Evolutionary conservation across 2,113 vertebrate species (phyloP).

Genomic region (Halichoeres trimaculatus): DNA sequence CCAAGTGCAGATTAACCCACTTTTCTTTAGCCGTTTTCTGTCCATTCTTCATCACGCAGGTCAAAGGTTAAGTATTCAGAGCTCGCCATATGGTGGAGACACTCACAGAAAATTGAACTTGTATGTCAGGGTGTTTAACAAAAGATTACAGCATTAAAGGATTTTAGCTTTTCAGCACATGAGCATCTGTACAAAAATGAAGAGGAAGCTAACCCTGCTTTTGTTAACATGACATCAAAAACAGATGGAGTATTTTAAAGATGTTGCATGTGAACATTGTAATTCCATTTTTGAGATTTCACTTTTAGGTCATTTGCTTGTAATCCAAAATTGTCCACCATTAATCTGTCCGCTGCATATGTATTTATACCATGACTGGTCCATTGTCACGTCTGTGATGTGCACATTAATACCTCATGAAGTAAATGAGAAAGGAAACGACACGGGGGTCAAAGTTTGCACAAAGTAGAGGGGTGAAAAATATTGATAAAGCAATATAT

Average conservation of each 20-base stretch:
- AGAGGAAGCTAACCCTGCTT: slow-evolving; percentile 29
- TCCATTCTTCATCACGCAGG: slow-evolving; percentile 48
- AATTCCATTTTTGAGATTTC: slow-evolving; percentile 32
- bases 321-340: not conserved
- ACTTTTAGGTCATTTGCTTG: slow-evolving; percentile 34
- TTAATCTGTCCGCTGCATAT: slow-evolving; percentile 34
- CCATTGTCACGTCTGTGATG: not conserved
- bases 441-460: not conserved
- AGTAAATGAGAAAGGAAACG: not conserved
- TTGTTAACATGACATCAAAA: slow-evolving; percentile 24
- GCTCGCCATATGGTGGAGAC: slow-evolving; percentile 64
- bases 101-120: slow-evolving; percentile 52
- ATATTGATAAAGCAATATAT: too few relatives aligned
- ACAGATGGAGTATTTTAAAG: slow-evolving; percentile 10
- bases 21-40: slow-evolving; percentile 57
- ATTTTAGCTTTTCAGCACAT: slow-evolving; percentile 53
- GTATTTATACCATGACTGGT: not conserved
- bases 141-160: slow-evolving; percentile 66
- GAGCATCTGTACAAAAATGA: slow-evolving; percentile 41
- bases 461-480: too few relatives aligned
- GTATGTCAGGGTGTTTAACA: slow-evolving; percentile 46
- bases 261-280: slow-evolving; percentile 39
- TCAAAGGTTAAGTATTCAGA: slow-evolving; percentile 65
- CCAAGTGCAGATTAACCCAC: slow-evolving; percentile 72
- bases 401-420: not conserved